Conservation (phyloP, 2,888 invertebrate species). For the Cosmorhoe ocellata region DNA sequence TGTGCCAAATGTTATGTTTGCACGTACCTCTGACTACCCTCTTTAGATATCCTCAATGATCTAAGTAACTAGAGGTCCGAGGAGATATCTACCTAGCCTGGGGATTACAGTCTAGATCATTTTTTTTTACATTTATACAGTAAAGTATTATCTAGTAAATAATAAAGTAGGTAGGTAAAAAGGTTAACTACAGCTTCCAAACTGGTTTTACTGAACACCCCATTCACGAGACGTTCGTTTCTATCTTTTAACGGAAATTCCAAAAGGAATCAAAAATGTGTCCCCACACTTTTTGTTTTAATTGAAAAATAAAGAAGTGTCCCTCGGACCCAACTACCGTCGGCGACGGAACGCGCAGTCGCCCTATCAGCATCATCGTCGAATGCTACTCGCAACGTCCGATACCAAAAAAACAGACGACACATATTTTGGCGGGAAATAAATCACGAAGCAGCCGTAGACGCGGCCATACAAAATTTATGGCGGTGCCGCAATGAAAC, state of each 20-base stretch:
- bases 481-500: conserved; percentile 60
- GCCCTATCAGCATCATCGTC: conserved; percentile 76
- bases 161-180: background rate
- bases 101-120: no score
- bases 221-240: conserved; percentile 44
- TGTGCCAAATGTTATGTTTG: no score
- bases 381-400: conserved; percentile 77
- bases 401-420: conserved; percentile 67
- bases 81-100: no score
- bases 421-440: conserved; percentile 81
- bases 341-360: conserved; percentile 66
- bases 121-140: no score
- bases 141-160: no score
- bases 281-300: conserved; percentile 63
- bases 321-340: conserved; percentile 75
- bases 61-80: no score
- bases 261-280: conserved; percentile 47
- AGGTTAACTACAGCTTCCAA: background rate
- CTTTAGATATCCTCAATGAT: no score
- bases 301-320: conserved; percentile 52
- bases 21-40: no score
- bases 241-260: conserved; percentile 63
- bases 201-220: conserved; percentile 24
- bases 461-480: conserved; percentile 77
- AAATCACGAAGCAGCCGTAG: conserved; percentile 71